phyloP scores from a whole-genome alignment of 1,140 invertebrate species.

The Pseudomyrmex pallidus region DNA sequence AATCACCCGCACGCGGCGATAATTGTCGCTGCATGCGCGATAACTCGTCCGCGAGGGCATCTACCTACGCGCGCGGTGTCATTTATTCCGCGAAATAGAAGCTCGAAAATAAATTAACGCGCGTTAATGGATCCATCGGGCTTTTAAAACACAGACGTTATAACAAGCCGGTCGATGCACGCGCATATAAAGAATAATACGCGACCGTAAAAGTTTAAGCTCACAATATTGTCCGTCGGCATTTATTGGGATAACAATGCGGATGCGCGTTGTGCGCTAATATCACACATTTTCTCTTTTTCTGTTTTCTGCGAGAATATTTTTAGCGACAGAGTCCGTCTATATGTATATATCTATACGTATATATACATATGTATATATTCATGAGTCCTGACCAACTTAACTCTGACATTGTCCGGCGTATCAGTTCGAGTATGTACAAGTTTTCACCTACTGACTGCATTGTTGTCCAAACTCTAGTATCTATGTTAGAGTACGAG shows the following conservation, averaged over 20 bases:
- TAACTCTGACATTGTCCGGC: slow-evolving; percentile 28
- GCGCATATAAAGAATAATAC: slow-evolving; percentile 20
- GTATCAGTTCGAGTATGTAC: slow-evolving; percentile 38
- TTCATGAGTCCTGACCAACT: slow-evolving; percentile 54
- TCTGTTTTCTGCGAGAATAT: slow-evolving; percentile 3
- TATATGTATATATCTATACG: too few species aligned
- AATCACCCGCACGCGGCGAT: slow-evolving; percentile 51
- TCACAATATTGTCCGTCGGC: slow-evolving; percentile 40
- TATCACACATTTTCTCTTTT: background rate
- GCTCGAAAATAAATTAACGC: slow-evolving; percentile 51
- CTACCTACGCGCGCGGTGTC: slow-evolving; percentile 4
- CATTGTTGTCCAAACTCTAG: slow-evolving; percentile 25
- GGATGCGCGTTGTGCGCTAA: background rate
- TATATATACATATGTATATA: slow-evolving; percentile 26
- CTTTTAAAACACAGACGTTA: slow-evolving; percentile 41
- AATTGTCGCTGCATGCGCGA: slow-evolving; percentile 64
- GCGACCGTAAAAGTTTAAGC: slow-evolving; percentile 13
- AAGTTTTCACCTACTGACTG: slow-evolving; percentile 23
- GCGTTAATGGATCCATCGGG: slow-evolving; percentile 49
- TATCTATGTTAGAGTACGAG: slow-evolving; percentile 8
- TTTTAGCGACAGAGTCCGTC: slow-evolving; percentile 19
- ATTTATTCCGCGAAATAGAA: slow-evolving; percentile 42
- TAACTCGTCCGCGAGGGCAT: slow-evolving; percentile 46
- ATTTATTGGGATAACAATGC: slow-evolving; percentile 37
- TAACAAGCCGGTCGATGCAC: slow-evolving; percentile 22